Evolutionary conservation across 2,888 invertebrate genomes (phyloP), one percentile per base, ranked within the genome.

Genomic region (Nomada fabriciana): DNA sequence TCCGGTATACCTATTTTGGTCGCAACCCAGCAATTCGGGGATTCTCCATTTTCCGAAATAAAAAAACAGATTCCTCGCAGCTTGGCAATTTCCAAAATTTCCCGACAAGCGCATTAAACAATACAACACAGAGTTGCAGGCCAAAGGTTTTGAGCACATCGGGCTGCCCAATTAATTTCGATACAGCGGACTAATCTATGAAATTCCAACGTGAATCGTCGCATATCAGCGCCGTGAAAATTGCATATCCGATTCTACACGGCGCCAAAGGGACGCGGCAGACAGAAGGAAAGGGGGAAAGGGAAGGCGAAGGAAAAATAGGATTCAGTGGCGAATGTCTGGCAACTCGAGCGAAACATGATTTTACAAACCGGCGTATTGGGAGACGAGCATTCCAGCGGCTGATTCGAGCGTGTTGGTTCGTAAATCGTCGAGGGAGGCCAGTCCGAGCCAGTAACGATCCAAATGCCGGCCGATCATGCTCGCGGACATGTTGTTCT

Each of bases 361-460:
- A 75, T 79, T 80, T 47, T 73, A 91, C 91, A 90, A 93, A 96
- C 98, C 98, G 85, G 98, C 97, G 93, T 98, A 98, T 94, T 98
- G 98, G 10, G 98, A 98, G 80, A 98, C 97, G 89, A 98, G 95
- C 83, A 97, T 96, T 72, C 98, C 98, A 71, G 98, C 97, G 42
- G 98, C 98, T 5, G 98, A 98, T 95, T 98, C 98, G 83, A 98
- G 95, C n/a, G 98, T 98, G 94, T 98, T 98, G 64, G 98, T 98
- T 93, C 98, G 95, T 74, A 98, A 95, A 94, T 98, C 98, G 94
- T 98, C 98, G 82, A 98, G 95, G 52, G 98, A 97, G 64, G 98
- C 97, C 89, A 98, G 95, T 75, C 98, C 98, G 81, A 98, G 95
- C 98, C 98, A 98, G 94, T 98, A 98, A 92, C 97, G 97, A 88